These are phyloP conservation scores for Motacilla tschutschensis DNA, from an alignment of 2,113 vertebrate species.

Conservation along the genomic window DNA sequence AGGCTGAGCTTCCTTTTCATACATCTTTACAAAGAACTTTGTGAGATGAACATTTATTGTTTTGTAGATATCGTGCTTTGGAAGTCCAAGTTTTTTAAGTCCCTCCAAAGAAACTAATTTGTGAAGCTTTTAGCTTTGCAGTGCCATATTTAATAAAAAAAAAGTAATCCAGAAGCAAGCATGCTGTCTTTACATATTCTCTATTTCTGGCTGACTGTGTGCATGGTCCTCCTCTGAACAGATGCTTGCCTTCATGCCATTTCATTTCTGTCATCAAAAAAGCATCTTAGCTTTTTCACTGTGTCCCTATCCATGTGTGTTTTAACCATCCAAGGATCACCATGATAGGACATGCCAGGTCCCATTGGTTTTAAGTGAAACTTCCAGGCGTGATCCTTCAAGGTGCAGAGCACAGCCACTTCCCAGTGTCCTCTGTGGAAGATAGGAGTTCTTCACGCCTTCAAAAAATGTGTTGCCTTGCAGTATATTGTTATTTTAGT, in stretches of 20 bases:
- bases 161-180: background rate
- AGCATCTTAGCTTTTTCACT: background rate
- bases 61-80: background rate
- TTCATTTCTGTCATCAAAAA: background rate
- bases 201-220: background rate
- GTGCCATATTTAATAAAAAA: background rate
- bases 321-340: background rate
- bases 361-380: background rate
- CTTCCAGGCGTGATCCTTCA: rapidly evolving
- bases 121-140: background rate
- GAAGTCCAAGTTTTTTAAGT: background rate
- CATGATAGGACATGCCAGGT: rapidly evolving
- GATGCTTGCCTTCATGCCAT: background rate
- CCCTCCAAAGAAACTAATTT: background rate
- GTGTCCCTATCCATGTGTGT: background rate
- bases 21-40: background rate
- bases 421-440: background rate
- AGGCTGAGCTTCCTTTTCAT: background rate
- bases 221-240: background rate
- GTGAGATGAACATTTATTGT: background rate
- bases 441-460: background rate
- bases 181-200: background rate
- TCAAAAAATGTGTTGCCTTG: background rate
- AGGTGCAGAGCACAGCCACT: background rate
- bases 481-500: background rate